Conservation (phyloP, 2,888 invertebrate species). For the Xanthorhoe designata region DNA sequence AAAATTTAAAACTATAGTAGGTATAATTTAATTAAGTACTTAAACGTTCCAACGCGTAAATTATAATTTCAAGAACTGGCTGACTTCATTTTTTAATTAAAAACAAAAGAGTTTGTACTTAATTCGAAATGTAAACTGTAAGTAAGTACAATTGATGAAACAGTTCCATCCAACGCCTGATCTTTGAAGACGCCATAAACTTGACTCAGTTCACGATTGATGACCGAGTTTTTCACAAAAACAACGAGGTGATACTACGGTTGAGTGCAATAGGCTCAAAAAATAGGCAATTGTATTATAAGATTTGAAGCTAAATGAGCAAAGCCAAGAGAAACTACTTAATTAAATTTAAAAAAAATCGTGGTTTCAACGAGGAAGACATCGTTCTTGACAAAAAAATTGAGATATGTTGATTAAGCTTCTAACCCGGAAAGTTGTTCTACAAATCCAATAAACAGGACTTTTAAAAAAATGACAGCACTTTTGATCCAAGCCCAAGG, state of each 20-base stretch:
- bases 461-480: conserved; percentile 34
- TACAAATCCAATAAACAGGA: neutral
- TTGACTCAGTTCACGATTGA: conserved; percentile 21
- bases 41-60: too few species aligned
- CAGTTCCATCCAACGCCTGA: neutral
- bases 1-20: too few species aligned
- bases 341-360: neutral
- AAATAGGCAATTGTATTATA: neutral
- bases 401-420: neutral
- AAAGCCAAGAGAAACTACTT: neutral
- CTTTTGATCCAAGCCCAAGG: conserved; percentile 56
- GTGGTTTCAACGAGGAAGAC: too few species aligned
- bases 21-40: too few species aligned
- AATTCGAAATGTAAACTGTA: too few species aligned
- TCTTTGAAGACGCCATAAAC: conserved; percentile 7
- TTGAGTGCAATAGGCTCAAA: neutral
- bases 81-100: neutral
- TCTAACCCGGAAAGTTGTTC: neutral
- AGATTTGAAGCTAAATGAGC: neutral
- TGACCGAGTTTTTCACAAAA: conserved; percentile 4
- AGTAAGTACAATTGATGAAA: too few species aligned
- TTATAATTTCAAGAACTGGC: neutral
- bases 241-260: conserved; percentile 1
- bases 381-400: too few species aligned
- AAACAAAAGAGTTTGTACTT: neutral